Evolutionary conservation across 1,140 invertebrate genomes (phyloP).

Genomic region (Zaprionus ghesquierei): DNA sequence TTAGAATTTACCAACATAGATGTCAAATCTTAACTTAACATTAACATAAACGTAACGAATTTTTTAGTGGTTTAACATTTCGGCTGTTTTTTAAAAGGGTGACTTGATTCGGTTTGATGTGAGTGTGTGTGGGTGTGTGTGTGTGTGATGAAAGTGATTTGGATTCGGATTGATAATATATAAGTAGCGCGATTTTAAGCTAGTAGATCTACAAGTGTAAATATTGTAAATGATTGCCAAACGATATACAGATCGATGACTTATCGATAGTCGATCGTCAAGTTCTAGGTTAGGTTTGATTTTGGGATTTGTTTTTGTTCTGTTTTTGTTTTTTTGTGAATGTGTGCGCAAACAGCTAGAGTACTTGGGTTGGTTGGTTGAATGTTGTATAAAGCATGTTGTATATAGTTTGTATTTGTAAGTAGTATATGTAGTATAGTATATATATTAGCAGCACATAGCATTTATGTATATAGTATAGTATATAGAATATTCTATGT

Average conservation of each 20-base stretch:
- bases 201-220: conserved; percentile 15
- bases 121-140: conserved; percentile 18
- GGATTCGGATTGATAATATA: conserved; percentile 19
- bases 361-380: conserved; percentile 58
- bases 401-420: too few species aligned
- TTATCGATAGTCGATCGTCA: conserved; percentile 11
- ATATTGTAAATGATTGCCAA: conserved; percentile 18
- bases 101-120: conserved; percentile 40
- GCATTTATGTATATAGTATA: conserved; percentile 1
- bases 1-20: conserved; percentile 30
- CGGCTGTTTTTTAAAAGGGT: conserved; percentile 6
- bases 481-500: conserved; percentile 7
- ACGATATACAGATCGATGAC: conserved; percentile 33
- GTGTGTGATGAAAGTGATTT: conserved; percentile 10
- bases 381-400: conserved; percentile 60
- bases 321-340: not conserved
- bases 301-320: not conserved
- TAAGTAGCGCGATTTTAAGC: conserved; percentile 33
- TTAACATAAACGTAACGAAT: conserved; percentile 50
- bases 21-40: conserved; percentile 46
- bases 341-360: conserved; percentile 47
- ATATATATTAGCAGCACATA: conserved; percentile 21
- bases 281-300: conserved; percentile 13
- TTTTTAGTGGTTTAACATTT: conserved; percentile 46
- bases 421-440: conserved; percentile 37